Evolutionary conservation across 2,797 vertebrate genomes (phyloP), one percentile per base, ranked within the genome.

Genomic region (Lepidocolaptes lacrymiger): DNA sequence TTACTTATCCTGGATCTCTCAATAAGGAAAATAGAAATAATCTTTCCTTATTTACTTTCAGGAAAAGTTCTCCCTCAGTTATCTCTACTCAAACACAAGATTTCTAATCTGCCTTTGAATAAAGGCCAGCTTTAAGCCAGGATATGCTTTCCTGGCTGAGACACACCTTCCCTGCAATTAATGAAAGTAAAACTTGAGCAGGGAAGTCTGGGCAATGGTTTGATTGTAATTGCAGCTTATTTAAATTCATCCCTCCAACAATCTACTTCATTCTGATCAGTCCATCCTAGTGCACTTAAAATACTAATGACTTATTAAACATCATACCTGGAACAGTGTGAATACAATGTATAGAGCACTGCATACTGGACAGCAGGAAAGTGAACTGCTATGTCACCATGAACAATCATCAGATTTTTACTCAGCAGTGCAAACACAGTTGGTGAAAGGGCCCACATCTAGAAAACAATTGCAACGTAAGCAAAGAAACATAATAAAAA

Each of bases 371-470:
- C 98, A 51, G 99, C 98, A 81, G 99, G 99, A 91, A 99, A 99
- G 97, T 99, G 98, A 73, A 99, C 98, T 0, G 99, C 99, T 82
- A 99, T 98, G 95, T 99, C 98, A 20, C 97, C 97, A 56, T 99
- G 99, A 64, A 99, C 99, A 95, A 99, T 95, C 98, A 98, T 98
- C 97, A 99, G 97, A 83, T 99, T 99, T 94, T 99, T 99, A 98
- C 99, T 99, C 88, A 99, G 98, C 89, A 99, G 98, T 51, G 99
- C 98, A 94, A 99, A 99, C 72, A 99, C 99, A 0, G 99, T 99
- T 1, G 99, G 99, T 22, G 99, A 99, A 78, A 99, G 97, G 2
- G 99, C 99, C 99, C 99, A 99, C 99, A 99, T 99, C 99, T 99
- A 92, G 68, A 79, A 97, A 59, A 51, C 41, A 97, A 89, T 61